phyloP scores from a whole-genome alignment of 1,140 invertebrate genomes.

The Heliconius nattereri region DNA sequence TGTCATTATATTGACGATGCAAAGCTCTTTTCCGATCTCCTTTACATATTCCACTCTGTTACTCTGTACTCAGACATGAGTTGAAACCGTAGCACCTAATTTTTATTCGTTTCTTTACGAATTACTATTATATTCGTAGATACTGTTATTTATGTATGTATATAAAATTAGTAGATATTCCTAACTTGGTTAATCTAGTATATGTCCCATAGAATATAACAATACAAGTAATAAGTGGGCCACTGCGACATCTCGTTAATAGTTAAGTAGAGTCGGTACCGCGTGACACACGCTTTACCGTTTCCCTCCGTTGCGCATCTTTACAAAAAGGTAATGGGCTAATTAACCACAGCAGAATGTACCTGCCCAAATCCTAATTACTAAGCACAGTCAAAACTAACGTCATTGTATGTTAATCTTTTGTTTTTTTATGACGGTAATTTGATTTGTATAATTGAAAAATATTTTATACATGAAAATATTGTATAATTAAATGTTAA shows the following conservation, averaged over 20 bases:
- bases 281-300: slow-evolving; percentile 51
- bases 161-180: not conserved
- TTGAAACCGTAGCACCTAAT: no score
- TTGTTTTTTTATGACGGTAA: not conserved
- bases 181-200: not conserved
- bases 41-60: no score
- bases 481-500: not conserved
- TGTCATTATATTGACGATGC: no score
- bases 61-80: no score
- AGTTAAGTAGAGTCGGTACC: slow-evolving; percentile 33
- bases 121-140: no score
- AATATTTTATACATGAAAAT: not conserved
- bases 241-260: slow-evolving; percentile 35
- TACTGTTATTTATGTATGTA: no score
- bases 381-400: slow-evolving; percentile 12
- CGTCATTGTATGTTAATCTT: slow-evolving; percentile 35
- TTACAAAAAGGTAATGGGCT: slow-evolving; percentile 50
- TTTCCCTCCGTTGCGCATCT: slow-evolving; percentile 42
- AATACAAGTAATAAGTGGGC: slow-evolving; percentile 30
- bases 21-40: no score
- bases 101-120: no score
- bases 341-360: slow-evolving; percentile 40
- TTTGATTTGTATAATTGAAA: not conserved
- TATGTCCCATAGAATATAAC: not conserved
- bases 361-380: slow-evolving; percentile 34